These are phyloP conservation scores for Spisula subtruncata DNA, from an alignment of 2,888 invertebrate species.

Conservation along the genomic window DNA sequence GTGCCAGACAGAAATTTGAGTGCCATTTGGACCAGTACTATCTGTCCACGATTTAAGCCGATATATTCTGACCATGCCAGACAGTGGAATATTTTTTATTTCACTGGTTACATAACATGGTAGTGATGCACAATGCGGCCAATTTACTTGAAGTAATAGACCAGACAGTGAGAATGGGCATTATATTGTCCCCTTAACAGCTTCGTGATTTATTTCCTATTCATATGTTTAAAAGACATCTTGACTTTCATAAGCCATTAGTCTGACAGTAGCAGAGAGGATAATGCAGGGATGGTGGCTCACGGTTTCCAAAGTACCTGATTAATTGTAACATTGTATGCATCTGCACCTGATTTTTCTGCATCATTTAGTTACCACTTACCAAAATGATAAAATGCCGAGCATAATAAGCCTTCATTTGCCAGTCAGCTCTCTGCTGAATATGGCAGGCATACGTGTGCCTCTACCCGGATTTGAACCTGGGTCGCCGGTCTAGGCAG, in stretches of 20 bases:
- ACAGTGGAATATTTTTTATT: background rate
- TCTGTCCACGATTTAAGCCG: background rate
- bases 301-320: background rate
- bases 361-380: too few relatives aligned
- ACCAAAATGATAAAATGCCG: too few relatives aligned
- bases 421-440: too few relatives aligned
- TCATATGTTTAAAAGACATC: background rate
- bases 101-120: background rate
- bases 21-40: too few relatives aligned
- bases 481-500: too few relatives aligned
- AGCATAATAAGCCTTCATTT: too few relatives aligned
- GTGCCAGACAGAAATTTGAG: too few relatives aligned
- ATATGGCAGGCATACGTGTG: too few relatives aligned
- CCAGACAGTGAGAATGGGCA: conserved; percentile 13
- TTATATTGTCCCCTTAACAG: conserved; percentile 7
- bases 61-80: background rate
- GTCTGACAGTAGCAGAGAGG: background rate
- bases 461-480: too few relatives aligned
- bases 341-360: background rate
- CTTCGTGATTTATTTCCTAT: conserved; percentile 5
- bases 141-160: conserved; percentile 17
- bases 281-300: background rate
- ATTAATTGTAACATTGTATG: background rate
- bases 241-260: conserved; percentile 18
- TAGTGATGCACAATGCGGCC: background rate